These are phyloP conservation scores for Hyperopisus bebe DNA, from an alignment of 2,113 vertebrate genomes.

Conservation along the genomic window DNA sequence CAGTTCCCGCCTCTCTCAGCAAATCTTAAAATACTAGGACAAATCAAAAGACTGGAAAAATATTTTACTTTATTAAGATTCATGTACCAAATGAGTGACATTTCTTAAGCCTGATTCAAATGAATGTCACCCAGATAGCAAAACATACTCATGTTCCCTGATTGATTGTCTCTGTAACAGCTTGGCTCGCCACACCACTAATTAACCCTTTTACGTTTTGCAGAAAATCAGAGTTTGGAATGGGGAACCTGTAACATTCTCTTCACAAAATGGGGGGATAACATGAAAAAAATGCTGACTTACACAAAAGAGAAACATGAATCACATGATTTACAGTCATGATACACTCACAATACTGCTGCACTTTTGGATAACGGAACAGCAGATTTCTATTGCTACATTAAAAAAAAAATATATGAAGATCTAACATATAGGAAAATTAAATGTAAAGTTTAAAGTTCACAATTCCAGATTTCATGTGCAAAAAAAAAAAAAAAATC, in stretches of 20 bases:
- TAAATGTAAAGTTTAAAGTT: constrained; percentile 36
- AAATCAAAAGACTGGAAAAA: constrained; percentile 32
- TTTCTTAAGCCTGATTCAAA: constrained; percentile 43
- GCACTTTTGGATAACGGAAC: constrained; percentile 23
- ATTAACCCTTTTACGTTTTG: constrained; percentile 49
- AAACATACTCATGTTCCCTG: constrained; percentile 48
- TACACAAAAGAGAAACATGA: constrained; percentile 42
- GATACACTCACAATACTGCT: constrained; percentile 42
- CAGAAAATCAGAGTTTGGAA: constrained; percentile 52
- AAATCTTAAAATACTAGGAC: constrained; percentile 10
- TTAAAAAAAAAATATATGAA: constrained; percentile 43
- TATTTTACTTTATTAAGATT: constrained; percentile 49
- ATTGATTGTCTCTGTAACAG: constrained; percentile 52
- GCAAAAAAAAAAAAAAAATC: constrained; percentile 46
- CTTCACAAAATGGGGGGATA: constrained; percentile 31
- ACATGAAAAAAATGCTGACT: constrained; percentile 38
- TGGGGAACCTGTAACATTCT: constrained; percentile 51
- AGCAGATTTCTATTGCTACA: constrained; percentile 35
- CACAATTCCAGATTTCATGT: constrained; percentile 49
- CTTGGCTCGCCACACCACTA: constrained; percentile 33
- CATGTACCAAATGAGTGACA: constrained; percentile 55
- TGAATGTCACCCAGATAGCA: constrained; percentile 42
- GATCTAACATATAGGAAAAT: constrained; percentile 20
- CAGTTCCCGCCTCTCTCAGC: not conserved
- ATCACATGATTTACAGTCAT: constrained; percentile 37